These are phyloP conservation scores for Meganola albula DNA, from an alignment of 2,888 invertebrate genomes.

Conservation along the genomic window DNA sequence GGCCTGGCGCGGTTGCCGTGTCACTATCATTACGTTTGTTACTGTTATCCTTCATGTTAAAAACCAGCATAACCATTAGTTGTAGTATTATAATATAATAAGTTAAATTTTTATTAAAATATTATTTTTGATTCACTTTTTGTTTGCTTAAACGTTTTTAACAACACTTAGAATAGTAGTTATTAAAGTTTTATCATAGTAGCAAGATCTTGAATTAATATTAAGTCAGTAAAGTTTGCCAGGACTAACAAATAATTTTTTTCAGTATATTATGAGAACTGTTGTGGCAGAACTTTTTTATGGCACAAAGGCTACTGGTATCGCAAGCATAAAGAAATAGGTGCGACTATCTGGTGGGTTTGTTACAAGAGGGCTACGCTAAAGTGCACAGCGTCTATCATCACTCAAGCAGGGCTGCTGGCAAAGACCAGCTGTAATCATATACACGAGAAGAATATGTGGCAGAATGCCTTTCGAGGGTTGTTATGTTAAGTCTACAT, in stretches of 20 bases:
- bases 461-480: slow-evolving; percentile 24
- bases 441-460: slow-evolving; percentile 25
- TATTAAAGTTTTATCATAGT: no score
- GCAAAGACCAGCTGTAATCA: slow-evolving; percentile 26
- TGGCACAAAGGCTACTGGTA: slow-evolving; percentile 31
- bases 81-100: background rate
- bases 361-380: slow-evolving; percentile 34
- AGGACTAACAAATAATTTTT: slow-evolving; percentile 3
- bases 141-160: no score
- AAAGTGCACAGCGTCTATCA: slow-evolving; percentile 32
- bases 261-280: slow-evolving; percentile 28
- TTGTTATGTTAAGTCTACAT: slow-evolving; percentile 19
- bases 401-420: slow-evolving; percentile 27
- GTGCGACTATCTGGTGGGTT: slow-evolving; percentile 36
- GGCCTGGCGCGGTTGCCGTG: slow-evolving; percentile 13
- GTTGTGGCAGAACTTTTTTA: slow-evolving; percentile 24
- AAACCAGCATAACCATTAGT: slow-evolving; percentile 12
- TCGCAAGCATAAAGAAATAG: slow-evolving; percentile 27
- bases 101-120: no score
- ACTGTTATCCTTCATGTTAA: slow-evolving; percentile 3
- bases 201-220: no score
- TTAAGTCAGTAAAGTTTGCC: no score
- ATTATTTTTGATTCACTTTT: no score
- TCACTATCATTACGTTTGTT: slow-evolving; percentile 8
- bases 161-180: no score